These are phyloP conservation scores for Adrianichthys oophorus DNA, from an alignment of 2,797 vertebrate species.

Conservation along the genomic window DNA sequence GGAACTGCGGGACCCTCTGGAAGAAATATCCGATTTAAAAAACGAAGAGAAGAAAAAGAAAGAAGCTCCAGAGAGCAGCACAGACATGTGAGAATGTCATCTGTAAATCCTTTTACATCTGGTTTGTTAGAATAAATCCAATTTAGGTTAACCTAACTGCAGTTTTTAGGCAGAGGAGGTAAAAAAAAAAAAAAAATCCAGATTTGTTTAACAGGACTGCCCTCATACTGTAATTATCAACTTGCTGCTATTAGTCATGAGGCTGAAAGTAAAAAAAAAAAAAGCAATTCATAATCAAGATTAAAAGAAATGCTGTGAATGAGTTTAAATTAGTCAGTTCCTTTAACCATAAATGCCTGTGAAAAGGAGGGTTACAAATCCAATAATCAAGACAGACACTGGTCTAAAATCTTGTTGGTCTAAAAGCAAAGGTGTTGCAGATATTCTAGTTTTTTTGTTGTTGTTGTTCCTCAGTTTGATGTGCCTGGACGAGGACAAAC, in stretches of 20 bases:
- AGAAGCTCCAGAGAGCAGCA: conserved; percentile 56
- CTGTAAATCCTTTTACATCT: not conserved
- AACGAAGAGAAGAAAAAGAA: conserved; percentile 57
- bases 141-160: too few species aligned
- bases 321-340: too few species aligned
- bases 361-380: too few species aligned
- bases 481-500: conserved; percentile 79
- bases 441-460: not conserved
- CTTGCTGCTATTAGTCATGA: too few species aligned
- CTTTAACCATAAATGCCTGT: too few species aligned
- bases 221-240: too few species aligned
- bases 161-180: not conserved
- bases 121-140: too few species aligned
- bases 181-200: too few species aligned
- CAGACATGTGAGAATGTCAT: conserved; percentile 70
- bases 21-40: conserved; percentile 64
- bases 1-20: conserved; percentile 79
- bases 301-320: too few species aligned
- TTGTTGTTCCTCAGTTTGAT: conserved; percentile 68
- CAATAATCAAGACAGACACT: not conserved
- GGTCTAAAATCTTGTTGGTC: conserved; percentile 3
- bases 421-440: conserved; percentile 16
- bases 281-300: too few species aligned
- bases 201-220: not conserved
- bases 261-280: too few species aligned